Conservation (phyloP, 1,140 invertebrate genomes). For the Hylaeus anthracinus region DNA sequence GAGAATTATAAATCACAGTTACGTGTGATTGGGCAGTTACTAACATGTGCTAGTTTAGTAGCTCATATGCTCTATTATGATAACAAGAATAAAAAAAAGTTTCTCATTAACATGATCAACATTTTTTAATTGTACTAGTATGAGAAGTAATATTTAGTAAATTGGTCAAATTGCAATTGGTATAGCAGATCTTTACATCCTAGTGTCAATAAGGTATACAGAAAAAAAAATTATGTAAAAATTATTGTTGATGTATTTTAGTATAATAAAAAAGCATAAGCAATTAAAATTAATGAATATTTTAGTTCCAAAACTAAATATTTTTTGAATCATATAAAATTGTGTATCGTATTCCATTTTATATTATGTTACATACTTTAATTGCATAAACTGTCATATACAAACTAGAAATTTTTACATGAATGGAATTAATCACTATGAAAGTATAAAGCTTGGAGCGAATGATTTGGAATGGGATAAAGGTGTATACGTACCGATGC, state of each 20-base stretch:
- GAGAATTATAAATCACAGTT: constrained; percentile 51
- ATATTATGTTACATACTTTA: constrained; percentile 13
- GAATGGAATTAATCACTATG: constrained; percentile 28
- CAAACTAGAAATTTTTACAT: constrained; percentile 17
- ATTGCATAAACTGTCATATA: constrained; percentile 4
- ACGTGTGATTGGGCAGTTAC: constrained; percentile 41
- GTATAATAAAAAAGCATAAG: constrained; percentile 9
- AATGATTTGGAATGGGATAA: constrained; percentile 52
- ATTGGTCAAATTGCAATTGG: constrained; percentile 21
- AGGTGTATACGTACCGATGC: constrained; percentile 57
- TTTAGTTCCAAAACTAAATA: constrained; percentile 17
- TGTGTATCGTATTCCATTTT: constrained; percentile 19
- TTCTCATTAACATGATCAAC: neutral
- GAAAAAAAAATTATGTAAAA: constrained; percentile 29
- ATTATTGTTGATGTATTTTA: constrained; percentile 8
- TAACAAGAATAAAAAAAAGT: constrained; percentile 8
- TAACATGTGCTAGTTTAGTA: constrained; percentile 32
- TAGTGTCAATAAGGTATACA: constrained; percentile 19
- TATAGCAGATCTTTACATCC: constrained; percentile 14
- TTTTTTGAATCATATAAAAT: constrained; percentile 35
- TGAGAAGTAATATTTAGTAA: constrained; percentile 30
- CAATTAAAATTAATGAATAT: constrained; percentile 7
- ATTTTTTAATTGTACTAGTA: constrained; percentile 9
- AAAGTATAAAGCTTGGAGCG: constrained; percentile 37
- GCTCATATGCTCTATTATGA: constrained; percentile 13